Base-by-base conservation (phyloP, 2,888 invertebrate genomes). In the Dichetophora obliterata region DNA sequence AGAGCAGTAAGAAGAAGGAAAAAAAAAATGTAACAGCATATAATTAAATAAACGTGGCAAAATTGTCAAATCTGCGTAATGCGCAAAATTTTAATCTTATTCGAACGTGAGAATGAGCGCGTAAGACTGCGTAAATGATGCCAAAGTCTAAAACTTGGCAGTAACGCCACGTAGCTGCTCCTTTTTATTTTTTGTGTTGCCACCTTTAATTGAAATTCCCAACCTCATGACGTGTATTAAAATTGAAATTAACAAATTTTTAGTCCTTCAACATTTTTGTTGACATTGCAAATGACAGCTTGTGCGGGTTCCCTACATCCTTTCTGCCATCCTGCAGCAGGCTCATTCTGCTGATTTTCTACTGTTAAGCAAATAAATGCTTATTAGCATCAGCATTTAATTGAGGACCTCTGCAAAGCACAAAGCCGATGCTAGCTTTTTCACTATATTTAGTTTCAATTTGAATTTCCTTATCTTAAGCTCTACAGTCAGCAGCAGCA, bases 391-490 rank as follows among this genome's bases (percentile, higher is more conserved):
- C 63, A 65, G 63, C 63, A 65, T 31, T 31, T 65, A 65, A 65
- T 65, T 65, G 63, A 65, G 63, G 63, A 37, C 63, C 63, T 65
- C 19, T 65, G 63, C 34, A 24, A 65, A 65, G 34, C 19, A 65
- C 63, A 27, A 65, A n/a, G 31, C 43, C 43, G 16, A 27, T 9
- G 59, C 27, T 59, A 27, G 27, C 59, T 59, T 57, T 57, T 71
- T 31, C n/a, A 63, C 31, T 74, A 27, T 52, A 74, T 65, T 74
- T 66, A 66, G 74, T 74, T 74, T 74, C 74, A 74, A 66, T 74
- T 74, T 65, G 66, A 66, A 74, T 74, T 74, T 65, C 54, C 74
- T 74, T 74, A 74, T 74, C 74, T 74, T 22, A 14, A 34, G 66
- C 37, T 14, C 16, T 52, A 19, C 74, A 74, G 74, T 65, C 19